Base-by-base conservation (phyloP, 2,888 invertebrate species). In the Ormyrus nitidulus region DNA sequence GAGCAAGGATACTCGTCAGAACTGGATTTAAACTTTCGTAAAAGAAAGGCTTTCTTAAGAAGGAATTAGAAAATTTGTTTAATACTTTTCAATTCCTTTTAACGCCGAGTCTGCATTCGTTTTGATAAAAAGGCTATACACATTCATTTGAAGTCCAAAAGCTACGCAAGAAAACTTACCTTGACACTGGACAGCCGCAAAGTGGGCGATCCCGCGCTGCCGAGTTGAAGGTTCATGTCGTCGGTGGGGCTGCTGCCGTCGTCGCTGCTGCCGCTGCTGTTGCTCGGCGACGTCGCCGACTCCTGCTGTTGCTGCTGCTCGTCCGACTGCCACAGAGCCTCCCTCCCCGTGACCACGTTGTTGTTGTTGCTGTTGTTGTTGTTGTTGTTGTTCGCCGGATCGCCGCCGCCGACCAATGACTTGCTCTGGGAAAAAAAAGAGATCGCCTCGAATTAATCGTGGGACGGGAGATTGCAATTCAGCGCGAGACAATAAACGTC, bases 141-240 rank as follows among this genome's bases (percentile, higher is more conserved):
- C 34, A 3, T 34, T 34, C 2, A 34, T 34, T 34, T 34, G 34
- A 34, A 34, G 34, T 2, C 34, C 3, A 34, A 34, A 34, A 34
- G 34, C 34, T 34, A 0, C 34, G 34, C 3, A 4, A 34, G 34
- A 0, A 8, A 10, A 79, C 77, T 79, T 85, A 90, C 90, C 89
- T 91, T 90, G 79, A 90, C 89, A 86, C 88, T 87, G 81, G 91
- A 88, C 79, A 92, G 89, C 84, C 92, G 91, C 85, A 92, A 88
- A 85, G 91, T 91, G 77, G 92, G 91, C 84, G 91, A 90, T 85
- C 73, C 78, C 81, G 91, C 89, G 85, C 90, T 91, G 84, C 91
- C 91, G 83, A 92, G 87, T 85, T 92, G 92, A 77, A 92, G 91
- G 88, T 92, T 92, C 92, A 92, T 92, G 86, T 92, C 91, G 87